Base-by-base conservation (phyloP, 2,797 vertebrate genomes). In the Pristis pectinata region DNA sequence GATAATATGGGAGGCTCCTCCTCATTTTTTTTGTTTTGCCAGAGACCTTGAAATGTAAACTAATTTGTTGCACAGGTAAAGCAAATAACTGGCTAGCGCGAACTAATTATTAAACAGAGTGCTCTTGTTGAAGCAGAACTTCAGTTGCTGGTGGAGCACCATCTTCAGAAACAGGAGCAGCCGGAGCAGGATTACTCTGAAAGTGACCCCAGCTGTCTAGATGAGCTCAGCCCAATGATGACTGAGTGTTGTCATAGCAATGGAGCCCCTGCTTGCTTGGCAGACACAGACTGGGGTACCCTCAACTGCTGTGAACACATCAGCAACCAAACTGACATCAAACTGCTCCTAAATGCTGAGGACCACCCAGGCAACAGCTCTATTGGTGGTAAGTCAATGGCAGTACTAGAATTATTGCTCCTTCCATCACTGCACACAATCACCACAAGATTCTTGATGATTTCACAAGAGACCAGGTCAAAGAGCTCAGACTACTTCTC, bases 121-220 rank as follows among this genome's bases (percentile, higher is more conserved):
- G 94, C 95, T 96, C 97, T 95, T 97, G 95, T 97, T 95, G 95
- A 96, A 95, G 92, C 97, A 97, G 97, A 97, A 95, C 96, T 97
- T 91, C 97, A 96, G 96, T 95, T 96, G 95, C 95, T 96, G 95
- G 96, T 96, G 96, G 96, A 97, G 95, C 95, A 96, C 95, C 96
- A 96, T 95, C 96, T 96, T 96, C 96, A 96, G 96, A 97, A 96
- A 95, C 97, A 96, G 87, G 96, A 97, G 95, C 96, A 97, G 67
- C 95, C 96, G 95, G 97, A 97, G 96, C 96, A 95, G 95, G 96
- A 96, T 95, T 95, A 95, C 83, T 96, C 96, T 95, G 97, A 97
- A 96, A 95, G 22, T 93, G 94, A 96, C 95, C 53, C 93, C 94
- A 95, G 94, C 94, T 96, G 96, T 95, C 96, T 97, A 95, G 95